A percentile compares a stretch with the other conserved stretches of the same genome.
phyloP scores from a whole-genome alignment of 2,888 invertebrate species.

The Mythimna impura region DNA sequence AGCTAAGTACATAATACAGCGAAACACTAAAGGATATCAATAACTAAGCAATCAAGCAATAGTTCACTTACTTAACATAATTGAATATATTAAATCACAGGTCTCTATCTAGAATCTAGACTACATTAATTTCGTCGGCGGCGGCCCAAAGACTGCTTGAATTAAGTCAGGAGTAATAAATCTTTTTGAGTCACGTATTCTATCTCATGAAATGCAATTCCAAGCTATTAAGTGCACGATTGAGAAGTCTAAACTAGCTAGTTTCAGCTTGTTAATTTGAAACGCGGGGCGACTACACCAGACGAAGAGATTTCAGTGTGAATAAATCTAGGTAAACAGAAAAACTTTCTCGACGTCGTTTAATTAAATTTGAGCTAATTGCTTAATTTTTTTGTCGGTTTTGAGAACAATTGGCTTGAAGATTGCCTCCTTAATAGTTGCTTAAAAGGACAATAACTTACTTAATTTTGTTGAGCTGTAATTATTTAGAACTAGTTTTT shows the following conservation, averaged over 20 bases:
- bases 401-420: conserved; percentile 30
- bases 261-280: conserved; percentile 61
- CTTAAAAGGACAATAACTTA: conserved; percentile 23
- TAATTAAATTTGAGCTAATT: conserved; percentile 48
- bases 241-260: conserved; percentile 63
- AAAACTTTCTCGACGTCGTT: conserved; percentile 26
- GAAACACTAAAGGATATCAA: conserved; percentile 31
- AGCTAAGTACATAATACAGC: background rate
- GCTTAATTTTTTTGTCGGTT: conserved; percentile 29
- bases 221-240: conserved; percentile 72
- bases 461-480: conserved; percentile 6
- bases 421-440: conserved; percentile 38
- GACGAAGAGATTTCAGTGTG: conserved; percentile 24
- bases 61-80: conserved; percentile 57
- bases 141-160: conserved; percentile 74
- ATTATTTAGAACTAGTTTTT: conserved; percentile 7
- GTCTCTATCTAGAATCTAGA: conserved; percentile 65
- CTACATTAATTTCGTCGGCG: conserved; percentile 74
- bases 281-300: conserved; percentile 29
- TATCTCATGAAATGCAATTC: conserved; percentile 79
- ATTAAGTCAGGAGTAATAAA: conserved; percentile 78
- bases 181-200: conserved; percentile 80
- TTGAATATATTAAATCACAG: conserved; percentile 58
- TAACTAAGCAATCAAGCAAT: conserved; percentile 46
- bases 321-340: conserved; percentile 47